A percentile compares a stretch with the other conserved stretches of the same genome.
Conservation (phyloP, 2,113 vertebrate genomes). For the Cercocebus atys region DNA sequence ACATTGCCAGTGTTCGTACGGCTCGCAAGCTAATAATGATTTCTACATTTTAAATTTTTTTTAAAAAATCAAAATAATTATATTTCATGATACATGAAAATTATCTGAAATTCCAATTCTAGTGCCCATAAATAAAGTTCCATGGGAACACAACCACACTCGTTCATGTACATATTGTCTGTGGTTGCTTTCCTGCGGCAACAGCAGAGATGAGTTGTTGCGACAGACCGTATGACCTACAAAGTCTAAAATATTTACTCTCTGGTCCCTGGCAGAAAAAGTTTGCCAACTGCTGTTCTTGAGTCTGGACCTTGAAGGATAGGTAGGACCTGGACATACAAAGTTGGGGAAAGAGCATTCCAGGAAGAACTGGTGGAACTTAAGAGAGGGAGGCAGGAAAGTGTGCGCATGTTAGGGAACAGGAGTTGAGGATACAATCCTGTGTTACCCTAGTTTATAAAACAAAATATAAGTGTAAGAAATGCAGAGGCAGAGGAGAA, state of each 20-base stretch:
- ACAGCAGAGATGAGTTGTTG: not conserved
- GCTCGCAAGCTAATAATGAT: not conserved
- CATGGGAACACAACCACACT: not conserved
- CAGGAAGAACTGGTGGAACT: not conserved
- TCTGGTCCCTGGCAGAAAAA: not conserved
- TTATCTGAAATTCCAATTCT: conserved; percentile 10
- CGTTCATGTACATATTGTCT: not conserved
- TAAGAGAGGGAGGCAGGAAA: not conserved
- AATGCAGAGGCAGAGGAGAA: not conserved
- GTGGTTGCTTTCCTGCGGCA: not conserved
- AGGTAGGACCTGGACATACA: not conserved
- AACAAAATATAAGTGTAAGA: not conserved
- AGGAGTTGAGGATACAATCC: not conserved
- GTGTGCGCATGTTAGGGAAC: not conserved
- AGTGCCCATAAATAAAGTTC: not conserved
- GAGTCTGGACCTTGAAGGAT: not conserved
- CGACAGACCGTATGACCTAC: not conserved
- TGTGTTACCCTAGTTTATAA: not conserved
- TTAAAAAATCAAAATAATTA: not conserved
- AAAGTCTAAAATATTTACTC: not conserved
- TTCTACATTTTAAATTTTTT: not conserved
- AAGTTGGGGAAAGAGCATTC: not conserved
- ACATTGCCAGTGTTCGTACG: not conserved
- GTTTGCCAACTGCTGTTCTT: not conserved
- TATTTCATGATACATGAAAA: conserved; percentile 22